Conservation (phyloP, 2,113 vertebrate species). For the Erythrocebus patas region DNA sequence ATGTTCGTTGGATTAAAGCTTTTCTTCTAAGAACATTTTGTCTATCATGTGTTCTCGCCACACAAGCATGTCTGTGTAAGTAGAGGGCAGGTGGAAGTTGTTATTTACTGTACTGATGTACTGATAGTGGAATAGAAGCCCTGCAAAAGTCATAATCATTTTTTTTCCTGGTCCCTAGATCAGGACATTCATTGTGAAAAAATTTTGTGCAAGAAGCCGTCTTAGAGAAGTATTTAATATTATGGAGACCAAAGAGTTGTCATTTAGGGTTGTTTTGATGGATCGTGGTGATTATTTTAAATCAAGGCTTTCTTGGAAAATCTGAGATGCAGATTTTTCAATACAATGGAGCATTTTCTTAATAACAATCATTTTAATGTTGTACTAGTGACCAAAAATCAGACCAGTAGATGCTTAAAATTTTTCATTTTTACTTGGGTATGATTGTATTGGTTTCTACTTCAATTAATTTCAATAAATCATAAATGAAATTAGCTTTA, state of each 20-base stretch:
- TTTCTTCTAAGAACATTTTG: neutral
- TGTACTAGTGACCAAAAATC: neutral
- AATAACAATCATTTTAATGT: neutral
- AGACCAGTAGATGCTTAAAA: neutral
- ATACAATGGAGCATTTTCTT: neutral
- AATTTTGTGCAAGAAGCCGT: neutral
- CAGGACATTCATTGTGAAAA: neutral
- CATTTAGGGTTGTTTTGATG: neutral
- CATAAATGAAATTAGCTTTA: neutral
- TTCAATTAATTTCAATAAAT: conserved; percentile 9
- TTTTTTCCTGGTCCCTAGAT: neutral
- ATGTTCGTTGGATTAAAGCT: neutral
- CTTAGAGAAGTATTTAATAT: neutral
- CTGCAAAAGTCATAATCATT: neutral
- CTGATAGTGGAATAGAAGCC: neutral
- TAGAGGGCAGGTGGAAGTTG: neutral
- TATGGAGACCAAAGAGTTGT: neutral
- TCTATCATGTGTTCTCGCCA: neutral
- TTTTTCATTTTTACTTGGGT: neutral
- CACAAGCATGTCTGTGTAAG: neutral
- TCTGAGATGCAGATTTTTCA: neutral
- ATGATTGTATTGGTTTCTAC: neutral
- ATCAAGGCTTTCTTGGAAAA: neutral
- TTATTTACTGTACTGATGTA: neutral
- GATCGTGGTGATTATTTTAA: neutral